phyloP scores from a whole-genome alignment of 2,888 invertebrate species.

The Eupeodes latifasciatus region DNA sequence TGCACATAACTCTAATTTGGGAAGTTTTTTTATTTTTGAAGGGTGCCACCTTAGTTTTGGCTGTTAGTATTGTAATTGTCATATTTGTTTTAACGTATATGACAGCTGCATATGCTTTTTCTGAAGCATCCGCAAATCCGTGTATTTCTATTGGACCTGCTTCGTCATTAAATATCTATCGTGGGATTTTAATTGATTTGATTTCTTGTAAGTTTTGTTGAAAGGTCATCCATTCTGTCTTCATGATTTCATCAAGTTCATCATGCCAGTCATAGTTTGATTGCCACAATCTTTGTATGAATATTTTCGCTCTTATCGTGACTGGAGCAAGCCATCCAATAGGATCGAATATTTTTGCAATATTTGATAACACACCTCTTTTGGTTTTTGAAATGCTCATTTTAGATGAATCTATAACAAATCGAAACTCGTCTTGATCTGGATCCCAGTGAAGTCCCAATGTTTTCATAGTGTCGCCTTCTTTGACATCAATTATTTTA shows the following conservation, averaged over 20 bases:
- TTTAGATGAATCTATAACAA: not conserved
- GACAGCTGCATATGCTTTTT: conserved; percentile 20
- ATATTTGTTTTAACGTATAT: conserved; percentile 22
- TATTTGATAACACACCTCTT: conserved; percentile 11
- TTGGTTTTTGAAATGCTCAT: conserved; percentile 16
- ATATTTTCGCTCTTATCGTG: conserved; percentile 14
- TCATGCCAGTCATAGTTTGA: conserved; percentile 19
- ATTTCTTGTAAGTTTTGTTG: conserved; percentile 22
- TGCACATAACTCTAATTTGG: conserved; percentile 24
- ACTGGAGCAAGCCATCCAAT: conserved; percentile 12
- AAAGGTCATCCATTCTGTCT: conserved; percentile 13
- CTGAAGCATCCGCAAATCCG: conserved; percentile 13
- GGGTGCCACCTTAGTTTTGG: conserved; percentile 13
- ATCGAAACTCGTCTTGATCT: conserved; percentile 19
- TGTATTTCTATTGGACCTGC: conserved; percentile 17
- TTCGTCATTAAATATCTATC: conserved; percentile 19
- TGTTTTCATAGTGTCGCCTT: conserved; percentile 17
- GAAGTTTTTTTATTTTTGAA: conserved; percentile 4
- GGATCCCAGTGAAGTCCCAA: conserved; percentile 25
- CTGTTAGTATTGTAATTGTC: conserved; percentile 15
- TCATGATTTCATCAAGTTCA: conserved; percentile 18
- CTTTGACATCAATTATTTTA: conserved; percentile 14
- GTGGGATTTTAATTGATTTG: conserved; percentile 16
- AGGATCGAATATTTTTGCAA: conserved; percentile 29
- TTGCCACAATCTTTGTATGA: conserved; percentile 19